Percentiles rank a stretch among this genome's conserved stretches.
These are phyloP conservation scores for Aythya baeri DNA, from an alignment of 2,113 vertebrate species.

Conservation along the genomic window DNA sequence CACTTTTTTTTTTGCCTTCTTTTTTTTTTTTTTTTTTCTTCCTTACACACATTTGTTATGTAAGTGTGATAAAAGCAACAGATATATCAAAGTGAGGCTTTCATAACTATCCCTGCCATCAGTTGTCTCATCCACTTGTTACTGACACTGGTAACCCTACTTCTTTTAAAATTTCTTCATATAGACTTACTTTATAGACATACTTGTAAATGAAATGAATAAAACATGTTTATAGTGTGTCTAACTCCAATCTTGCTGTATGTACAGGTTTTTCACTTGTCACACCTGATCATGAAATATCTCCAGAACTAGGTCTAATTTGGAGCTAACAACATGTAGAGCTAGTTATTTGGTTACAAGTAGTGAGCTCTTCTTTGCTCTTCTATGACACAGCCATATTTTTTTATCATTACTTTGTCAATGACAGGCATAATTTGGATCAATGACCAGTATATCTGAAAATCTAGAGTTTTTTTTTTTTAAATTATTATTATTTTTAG, in stretches of 20 bases:
- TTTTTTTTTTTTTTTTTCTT: background rate
- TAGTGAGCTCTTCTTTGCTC: background rate
- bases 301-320: background rate
- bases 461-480: background rate
- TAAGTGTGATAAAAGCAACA: slow-evolving; percentile 11
- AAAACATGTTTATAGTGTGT: background rate
- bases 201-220: background rate
- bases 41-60: background rate
- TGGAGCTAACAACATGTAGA: background rate
- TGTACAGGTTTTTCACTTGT: background rate
- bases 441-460: background rate
- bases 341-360: background rate
- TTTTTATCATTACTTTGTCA: background rate
- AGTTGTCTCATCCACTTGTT: background rate
- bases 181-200: background rate
- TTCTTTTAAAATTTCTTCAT: background rate
- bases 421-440: background rate
- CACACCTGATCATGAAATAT: background rate
- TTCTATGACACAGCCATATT: background rate
- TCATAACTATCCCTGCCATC: background rate
- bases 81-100: background rate
- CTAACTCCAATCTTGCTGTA: background rate
- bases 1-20: background rate
- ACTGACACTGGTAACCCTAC: background rate
- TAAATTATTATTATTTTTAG: background rate